These are phyloP conservation scores for Caenorhabditis wallacei DNA, from an alignment of 2,888 invertebrate species.

Conservation along the genomic window DNA sequence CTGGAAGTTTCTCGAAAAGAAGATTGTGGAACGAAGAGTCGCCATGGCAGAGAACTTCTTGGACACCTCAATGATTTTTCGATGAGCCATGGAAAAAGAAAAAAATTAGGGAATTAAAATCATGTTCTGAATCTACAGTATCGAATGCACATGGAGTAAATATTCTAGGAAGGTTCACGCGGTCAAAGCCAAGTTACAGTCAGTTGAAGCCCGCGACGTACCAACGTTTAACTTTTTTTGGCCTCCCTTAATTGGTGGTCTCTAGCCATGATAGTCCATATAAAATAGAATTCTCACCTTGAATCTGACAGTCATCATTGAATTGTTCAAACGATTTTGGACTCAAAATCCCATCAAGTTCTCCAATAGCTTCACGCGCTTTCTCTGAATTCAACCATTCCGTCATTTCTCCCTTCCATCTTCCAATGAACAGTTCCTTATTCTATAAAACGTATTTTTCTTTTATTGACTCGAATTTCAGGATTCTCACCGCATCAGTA, in stretches of 20 bases:
- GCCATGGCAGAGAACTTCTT: slow-evolving; percentile 49
- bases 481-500: slow-evolving; percentile 38
- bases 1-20: slow-evolving; percentile 20
- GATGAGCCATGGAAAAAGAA: no score
- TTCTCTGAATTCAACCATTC: slow-evolving; percentile 11
- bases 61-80: slow-evolving; percentile 20
- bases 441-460: slow-evolving; percentile 59
- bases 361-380: slow-evolving; percentile 15
- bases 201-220: no score
- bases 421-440: slow-evolving; percentile 29
- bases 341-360: slow-evolving; percentile 24
- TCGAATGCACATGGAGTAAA: no score
- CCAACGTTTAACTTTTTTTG: no score
- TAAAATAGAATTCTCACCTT: no score
- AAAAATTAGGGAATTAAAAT: no score
- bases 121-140: no score
- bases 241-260: no score
- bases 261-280: no score
- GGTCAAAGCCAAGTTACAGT: no score
- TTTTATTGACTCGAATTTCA: not conserved
- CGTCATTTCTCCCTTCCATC: slow-evolving; percentile 9
- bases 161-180: no score
- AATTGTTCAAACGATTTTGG: slow-evolving; percentile 22
- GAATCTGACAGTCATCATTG: slow-evolving; percentile 22
- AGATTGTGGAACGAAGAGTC: slow-evolving; percentile 49